These are phyloP conservation scores for Potamilus streckersoni DNA, from an alignment of 1,140 invertebrate species.

Conservation along the genomic window DNA sequence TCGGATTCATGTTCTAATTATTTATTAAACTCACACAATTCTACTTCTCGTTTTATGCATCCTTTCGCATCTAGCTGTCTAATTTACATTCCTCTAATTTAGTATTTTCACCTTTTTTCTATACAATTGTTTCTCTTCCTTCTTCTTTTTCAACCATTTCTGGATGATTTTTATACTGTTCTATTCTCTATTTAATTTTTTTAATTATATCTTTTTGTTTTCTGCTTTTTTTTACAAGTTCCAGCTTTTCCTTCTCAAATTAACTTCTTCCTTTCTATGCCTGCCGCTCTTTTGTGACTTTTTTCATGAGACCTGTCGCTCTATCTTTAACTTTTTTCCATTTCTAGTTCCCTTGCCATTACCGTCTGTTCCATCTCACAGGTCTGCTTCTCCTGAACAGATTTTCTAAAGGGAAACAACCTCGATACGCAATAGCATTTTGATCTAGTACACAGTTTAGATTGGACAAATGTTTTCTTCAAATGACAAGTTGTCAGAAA, in stretches of 20 bases:
- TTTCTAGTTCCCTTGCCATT: background rate
- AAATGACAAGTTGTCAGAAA: too few relatives aligned
- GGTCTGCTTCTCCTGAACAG: background rate
- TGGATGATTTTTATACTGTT: background rate
- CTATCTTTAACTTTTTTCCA: constrained; percentile 3
- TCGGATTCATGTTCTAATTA: background rate
- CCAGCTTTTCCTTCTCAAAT: too few relatives aligned
- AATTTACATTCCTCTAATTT: background rate
- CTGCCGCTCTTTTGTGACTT: constrained; percentile 3
- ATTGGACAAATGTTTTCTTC: too few relatives aligned
- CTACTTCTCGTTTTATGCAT: background rate
- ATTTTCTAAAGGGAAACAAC: too few relatives aligned
- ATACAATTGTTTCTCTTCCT: too few relatives aligned
- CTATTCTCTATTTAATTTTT: too few relatives aligned
- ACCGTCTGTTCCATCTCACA: background rate
- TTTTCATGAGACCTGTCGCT: background rate
- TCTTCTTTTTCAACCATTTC: background rate
- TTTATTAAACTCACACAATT: too few relatives aligned
- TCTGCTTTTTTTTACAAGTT: background rate
- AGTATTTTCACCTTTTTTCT: too few relatives aligned
- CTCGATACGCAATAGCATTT: too few relatives aligned
- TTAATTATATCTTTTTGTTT: background rate
- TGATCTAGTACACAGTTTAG: too few relatives aligned
- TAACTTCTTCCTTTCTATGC: background rate
- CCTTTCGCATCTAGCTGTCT: background rate